Evolutionary conservation across 30 jellyfish, hydroid and myxozoan genomes (phyloP).

Genomic region (Hydractinia symbiolongicarpus): DNA sequence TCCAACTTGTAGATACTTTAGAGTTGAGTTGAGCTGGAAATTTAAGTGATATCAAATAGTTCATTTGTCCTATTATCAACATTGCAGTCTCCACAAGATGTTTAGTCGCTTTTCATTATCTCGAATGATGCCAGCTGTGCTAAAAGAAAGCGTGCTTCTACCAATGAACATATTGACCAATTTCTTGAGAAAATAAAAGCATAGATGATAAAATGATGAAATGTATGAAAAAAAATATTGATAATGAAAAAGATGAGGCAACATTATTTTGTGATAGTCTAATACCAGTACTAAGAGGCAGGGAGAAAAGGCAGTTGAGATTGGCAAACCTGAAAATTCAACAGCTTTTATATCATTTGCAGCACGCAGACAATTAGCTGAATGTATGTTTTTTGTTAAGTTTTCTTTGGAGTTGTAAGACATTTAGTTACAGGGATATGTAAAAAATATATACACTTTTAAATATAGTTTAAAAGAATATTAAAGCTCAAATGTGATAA

Average conservation of each 20-base stretch:
- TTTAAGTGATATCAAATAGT: not conserved
- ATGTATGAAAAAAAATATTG: conserved; percentile 1
- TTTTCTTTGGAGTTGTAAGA: no score
- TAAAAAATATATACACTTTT: no score
- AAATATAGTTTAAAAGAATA: no score
- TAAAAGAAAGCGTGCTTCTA: not conserved
- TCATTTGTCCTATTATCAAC: not conserved
- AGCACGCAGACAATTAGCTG: no score
- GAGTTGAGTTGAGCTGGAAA: not conserved
- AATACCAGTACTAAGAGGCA: conserved; percentile 16
- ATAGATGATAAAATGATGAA: conserved; percentile 19
- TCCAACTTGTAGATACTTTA: conserved; percentile 45
- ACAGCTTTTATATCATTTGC: not conserved
- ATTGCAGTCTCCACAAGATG: no score
- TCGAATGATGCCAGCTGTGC: no score
- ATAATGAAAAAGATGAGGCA: conserved; percentile 21
- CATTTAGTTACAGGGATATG: no score
- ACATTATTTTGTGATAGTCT: conserved; percentile 9
- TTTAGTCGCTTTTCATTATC: no score
- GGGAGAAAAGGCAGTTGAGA: conserved; percentile 15
- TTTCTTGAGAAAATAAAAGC: conserved; percentile 7
- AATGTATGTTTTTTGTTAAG: no score
- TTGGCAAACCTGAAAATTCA: conserved; percentile 25
- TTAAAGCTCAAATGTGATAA: no score
- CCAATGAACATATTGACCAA: conserved; percentile 8